Evolutionary conservation across 2,113 vertebrate species (phyloP), one percentile per base, ranked within the genome.

Genomic region (Stictonetta naevosa): DNA sequence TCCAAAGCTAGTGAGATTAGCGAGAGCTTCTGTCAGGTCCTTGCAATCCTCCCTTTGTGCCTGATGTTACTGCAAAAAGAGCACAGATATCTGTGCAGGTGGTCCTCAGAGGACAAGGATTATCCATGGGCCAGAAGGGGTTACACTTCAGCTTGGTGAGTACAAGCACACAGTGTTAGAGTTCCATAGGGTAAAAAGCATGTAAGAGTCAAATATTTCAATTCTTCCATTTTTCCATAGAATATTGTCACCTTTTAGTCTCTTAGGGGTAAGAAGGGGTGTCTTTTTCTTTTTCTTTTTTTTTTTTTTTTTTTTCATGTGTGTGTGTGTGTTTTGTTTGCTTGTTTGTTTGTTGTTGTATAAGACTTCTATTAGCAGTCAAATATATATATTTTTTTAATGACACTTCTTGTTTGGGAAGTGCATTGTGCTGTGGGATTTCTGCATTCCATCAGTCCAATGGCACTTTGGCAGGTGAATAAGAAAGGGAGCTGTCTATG

Each of bases 1-100:
- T 42, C 11, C 36, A 21, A 40, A 75, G 28, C 12, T 78, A 36
- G 40, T 63, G 56, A 88, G 36, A 56, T 69, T 28, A 93, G 21
- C 40, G 55, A n/a, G 25, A 88, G 48, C 23, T 80, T 73, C 80
- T 13, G 16, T 63, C 25, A 72, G 26, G 22, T 75, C 36, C 28
- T 68, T 71, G 52, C 14, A 91, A 52, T 1, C 33, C 46, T 75
- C 0, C 0, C 5, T 46, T 46, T 59, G 16, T 78, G 21, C 48
- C 36, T 84, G 22, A 13, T 7, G 10, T 33, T 84, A 18, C 46
- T 5, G 5, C 36, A 58, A 68, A 66, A 88, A 81, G 6, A 67
- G 8, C 13, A 28, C 8, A 25, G 48, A 58, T 8, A 56, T 42
- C 13, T 53, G 38, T 52, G 62, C 26, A 0, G 1, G 13, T 38